These are phyloP conservation scores for Drosophila mayaguana DNA, from an alignment of 2,888 invertebrate genomes.

Conservation along the genomic window DNA sequence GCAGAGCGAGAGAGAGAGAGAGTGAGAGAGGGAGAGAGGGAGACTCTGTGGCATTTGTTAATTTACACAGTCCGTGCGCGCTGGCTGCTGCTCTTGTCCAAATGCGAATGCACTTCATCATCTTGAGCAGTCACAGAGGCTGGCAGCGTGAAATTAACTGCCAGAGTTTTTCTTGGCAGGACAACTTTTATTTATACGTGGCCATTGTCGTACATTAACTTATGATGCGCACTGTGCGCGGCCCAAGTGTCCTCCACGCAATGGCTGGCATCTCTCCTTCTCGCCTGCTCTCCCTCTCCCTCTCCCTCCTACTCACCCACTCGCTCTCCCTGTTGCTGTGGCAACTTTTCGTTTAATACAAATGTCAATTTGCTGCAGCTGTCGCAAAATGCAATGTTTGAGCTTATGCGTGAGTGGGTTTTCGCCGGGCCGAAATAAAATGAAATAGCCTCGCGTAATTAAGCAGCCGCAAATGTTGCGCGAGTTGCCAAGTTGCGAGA, in stretches of 20 bases:
- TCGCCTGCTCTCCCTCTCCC: not conserved
- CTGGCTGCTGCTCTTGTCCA: conserved; percentile 32
- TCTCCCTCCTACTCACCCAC: not conserved
- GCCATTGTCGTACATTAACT: conserved; percentile 68
- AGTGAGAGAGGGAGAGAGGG: not conserved
- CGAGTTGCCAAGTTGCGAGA: conserved; percentile 44
- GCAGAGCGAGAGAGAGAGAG: not conserved
- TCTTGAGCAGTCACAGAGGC: conserved; percentile 65
- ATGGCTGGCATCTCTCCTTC: not conserved
- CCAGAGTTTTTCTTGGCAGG: conserved; percentile 59
- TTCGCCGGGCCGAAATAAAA: conserved; percentile 50
- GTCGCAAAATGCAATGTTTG: conserved; percentile 61
- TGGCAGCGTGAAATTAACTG: conserved; percentile 80
- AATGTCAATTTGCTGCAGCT: conserved; percentile 76
- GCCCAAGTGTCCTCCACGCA: conserved; percentile 63
- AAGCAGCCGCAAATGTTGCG: conserved; percentile 49
- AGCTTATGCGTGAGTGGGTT: conserved; percentile 31
- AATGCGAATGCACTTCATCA: conserved; percentile 69
- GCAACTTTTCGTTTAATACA: conserved; percentile 38
- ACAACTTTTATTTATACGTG: conserved; percentile 69
- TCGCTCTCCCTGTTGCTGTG: not conserved
- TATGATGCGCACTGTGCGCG: conserved; percentile 54
- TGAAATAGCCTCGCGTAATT: conserved; percentile 65
- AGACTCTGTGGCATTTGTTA: conserved; percentile 25
- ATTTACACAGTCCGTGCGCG: conserved; percentile 9